phyloP scores from a whole-genome alignment of 1,140 invertebrate species.

The Zaprionus nigranus region DNA sequence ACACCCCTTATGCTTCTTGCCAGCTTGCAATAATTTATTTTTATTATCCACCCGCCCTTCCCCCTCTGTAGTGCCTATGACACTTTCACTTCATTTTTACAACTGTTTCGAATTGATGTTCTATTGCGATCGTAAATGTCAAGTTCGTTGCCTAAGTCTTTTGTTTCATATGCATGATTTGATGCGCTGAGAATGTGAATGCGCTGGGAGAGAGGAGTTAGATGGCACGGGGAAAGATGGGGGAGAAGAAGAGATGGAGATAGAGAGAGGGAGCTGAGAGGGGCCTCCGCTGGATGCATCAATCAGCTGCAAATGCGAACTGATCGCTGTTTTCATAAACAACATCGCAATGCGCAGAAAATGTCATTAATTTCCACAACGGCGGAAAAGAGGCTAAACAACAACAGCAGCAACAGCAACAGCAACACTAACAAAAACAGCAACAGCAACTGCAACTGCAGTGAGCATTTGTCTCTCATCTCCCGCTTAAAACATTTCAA shows the following conservation, averaged over 20 bases:
- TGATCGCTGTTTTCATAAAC: constrained; percentile 81
- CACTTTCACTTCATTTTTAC: constrained; percentile 55
- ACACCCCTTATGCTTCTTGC: constrained; percentile 12
- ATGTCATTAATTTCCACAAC: constrained; percentile 70
- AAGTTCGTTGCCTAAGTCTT: constrained; percentile 73
- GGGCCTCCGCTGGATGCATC: constrained; percentile 43
- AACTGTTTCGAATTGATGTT: constrained; percentile 57
- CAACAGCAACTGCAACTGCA: constrained; percentile 21
- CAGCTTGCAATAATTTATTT: constrained; percentile 65
- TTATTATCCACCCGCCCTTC: constrained; percentile 30
- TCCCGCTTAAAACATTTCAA: constrained; percentile 77
- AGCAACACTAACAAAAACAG: constrained; percentile 37
- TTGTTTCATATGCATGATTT: constrained; percentile 52
- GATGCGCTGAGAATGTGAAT: constrained; percentile 1
- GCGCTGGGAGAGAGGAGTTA: not conserved
- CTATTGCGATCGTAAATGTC: constrained; percentile 69
- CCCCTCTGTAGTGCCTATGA: constrained; percentile 7
- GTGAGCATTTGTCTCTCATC: constrained; percentile 80
- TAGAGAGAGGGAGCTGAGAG: not conserved
- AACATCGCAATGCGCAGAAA: constrained; percentile 77
- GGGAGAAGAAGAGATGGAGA: not conserved
- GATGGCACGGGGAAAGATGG: too few relatives aligned
- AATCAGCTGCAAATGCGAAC: constrained; percentile 78
- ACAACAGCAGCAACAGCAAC: constrained; percentile 15
- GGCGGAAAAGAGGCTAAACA: constrained; percentile 40